Percentiles rank a stretch among this genome's conserved stretches.
phyloP scores from a whole-genome alignment of 2,113 vertebrate genomes.

The Romanogobio albipinnatus region DNA sequence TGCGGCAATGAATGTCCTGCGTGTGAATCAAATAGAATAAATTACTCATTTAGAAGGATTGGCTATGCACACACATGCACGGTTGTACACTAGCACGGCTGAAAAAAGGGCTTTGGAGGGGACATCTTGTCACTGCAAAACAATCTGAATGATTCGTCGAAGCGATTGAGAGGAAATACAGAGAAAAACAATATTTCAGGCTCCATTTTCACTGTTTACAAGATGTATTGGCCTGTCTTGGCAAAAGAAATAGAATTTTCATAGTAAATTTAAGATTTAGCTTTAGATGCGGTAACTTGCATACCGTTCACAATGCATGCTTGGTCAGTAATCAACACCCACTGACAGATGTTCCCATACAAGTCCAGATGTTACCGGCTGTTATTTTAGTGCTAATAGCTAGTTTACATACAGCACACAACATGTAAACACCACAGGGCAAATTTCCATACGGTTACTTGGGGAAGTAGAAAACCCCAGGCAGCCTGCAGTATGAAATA shows the following conservation, averaged over 20 bases:
- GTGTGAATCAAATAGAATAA: conserved; percentile 25
- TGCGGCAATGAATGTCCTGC: neutral
- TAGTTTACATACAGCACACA: conserved; percentile 1
- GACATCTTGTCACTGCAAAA: conserved; percentile 10
- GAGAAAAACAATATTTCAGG: neutral
- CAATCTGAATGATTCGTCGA: neutral
- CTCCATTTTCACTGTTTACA: neutral
- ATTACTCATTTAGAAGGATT: conserved; percentile 33
- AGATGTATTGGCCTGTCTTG: neutral
- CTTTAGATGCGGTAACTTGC: neutral
- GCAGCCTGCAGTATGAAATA: neutral
- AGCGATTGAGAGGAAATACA: neutral
- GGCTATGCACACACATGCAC: conserved; percentile 2
- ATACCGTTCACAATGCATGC: neutral
- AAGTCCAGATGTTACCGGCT: conserved; percentile 30
- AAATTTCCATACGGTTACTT: neutral
- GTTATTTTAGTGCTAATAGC: neutral
- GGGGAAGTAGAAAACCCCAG: neutral
- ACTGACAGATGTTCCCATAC: conserved; percentile 12
- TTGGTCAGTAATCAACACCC: conserved; percentile 26
- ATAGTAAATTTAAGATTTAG: neutral
- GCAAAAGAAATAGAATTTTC: neutral
- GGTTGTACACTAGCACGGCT: neutral
- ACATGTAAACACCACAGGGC: neutral
- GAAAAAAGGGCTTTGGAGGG: neutral